Percentiles rank a stretch among this genome's conserved stretches.
Evolutionary conservation across 2,888 invertebrate genomes (phyloP).

Genomic region (Melanostoma mellinum): DNA sequence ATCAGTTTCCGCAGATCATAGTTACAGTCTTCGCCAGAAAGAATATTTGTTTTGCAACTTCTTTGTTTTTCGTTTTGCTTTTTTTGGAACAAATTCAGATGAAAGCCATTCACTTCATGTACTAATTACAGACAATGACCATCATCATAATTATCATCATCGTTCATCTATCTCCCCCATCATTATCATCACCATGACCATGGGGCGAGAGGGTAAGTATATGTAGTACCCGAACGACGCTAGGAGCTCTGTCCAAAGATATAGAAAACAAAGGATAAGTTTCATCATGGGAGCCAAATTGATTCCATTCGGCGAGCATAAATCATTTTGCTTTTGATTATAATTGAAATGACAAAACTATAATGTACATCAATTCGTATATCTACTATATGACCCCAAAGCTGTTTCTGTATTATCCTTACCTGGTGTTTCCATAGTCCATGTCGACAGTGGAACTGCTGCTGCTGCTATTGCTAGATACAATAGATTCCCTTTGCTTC

Average conservation of each 20-base stretch:
- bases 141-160: constrained; percentile 55
- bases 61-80: constrained; percentile 25
- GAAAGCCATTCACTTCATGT: constrained; percentile 66
- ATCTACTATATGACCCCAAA: constrained; percentile 29
- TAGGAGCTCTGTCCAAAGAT: background rate
- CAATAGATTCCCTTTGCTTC: constrained; percentile 31
- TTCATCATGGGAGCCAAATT: constrained; percentile 58
- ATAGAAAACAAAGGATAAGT: constrained; percentile 53
- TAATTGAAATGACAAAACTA: constrained; percentile 72
- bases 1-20: constrained; percentile 35
- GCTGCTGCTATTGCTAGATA: constrained; percentile 8
- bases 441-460: no score
- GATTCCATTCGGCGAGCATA: constrained; percentile 67
- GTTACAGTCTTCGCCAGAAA: background rate
- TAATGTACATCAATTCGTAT: constrained; percentile 60
- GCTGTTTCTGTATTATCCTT: constrained; percentile 25
- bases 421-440: constrained; percentile 24
- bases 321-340: constrained; percentile 69
- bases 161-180: constrained; percentile 33
- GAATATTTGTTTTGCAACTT: constrained; percentile 10
- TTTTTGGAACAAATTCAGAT: constrained; percentile 58
- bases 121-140: constrained; percentile 69
- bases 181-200: constrained; percentile 54
- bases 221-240: background rate
- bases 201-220: constrained; percentile 13